Base-by-base conservation (phyloP, 2,797 vertebrate genomes). In the Nannoperca australis region DNA sequence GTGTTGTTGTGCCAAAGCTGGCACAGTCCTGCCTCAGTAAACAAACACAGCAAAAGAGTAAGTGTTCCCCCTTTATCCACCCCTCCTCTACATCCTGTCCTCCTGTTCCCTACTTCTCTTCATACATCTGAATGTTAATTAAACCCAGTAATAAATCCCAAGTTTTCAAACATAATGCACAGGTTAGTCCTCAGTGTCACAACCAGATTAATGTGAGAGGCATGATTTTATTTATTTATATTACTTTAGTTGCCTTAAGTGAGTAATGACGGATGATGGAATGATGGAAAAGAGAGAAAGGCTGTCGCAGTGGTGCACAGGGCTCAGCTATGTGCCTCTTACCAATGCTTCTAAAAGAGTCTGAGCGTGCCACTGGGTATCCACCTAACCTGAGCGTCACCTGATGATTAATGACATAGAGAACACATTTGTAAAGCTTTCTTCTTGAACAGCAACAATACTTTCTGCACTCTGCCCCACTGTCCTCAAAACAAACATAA, bases 231-330 rank as follows among this genome's bases (percentile, higher is more conserved):
- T 2, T 14, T 27, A 9, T 34, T 78, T 51, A 53, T 68, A 61
- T 42, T 53, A 17, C 22, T 36, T 49, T 7, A 44, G 27, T 13
- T 34, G 56, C 32, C 53, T 75, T 42, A 66, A 53, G 53, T 59
- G 54, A 79, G 68, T 61, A 42, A 76, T 71, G 61, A 30, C 20
- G 61, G 36, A 36, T 6, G 58, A 70, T 8, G 3, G 60, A 20
- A 22, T 62, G 58, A 73, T 27, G 14, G 24, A 18, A 45, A 8
- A 22, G 40, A 51, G 34, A 40, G 56, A 40, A 27, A 66, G 51
- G 32, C 34, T 59, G 59, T 14, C 6, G n/a, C 70, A 55, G 36
- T 9, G 36, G 17, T 44, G 17, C 2, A n/a, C 49, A 76, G 2
- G 3, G 49, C 36, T 72, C 47, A 27, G 58, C 24, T 38, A 68